Evolutionary conservation across 2,888 invertebrate species (phyloP).

Genomic region (Drosophila testacea): DNA sequence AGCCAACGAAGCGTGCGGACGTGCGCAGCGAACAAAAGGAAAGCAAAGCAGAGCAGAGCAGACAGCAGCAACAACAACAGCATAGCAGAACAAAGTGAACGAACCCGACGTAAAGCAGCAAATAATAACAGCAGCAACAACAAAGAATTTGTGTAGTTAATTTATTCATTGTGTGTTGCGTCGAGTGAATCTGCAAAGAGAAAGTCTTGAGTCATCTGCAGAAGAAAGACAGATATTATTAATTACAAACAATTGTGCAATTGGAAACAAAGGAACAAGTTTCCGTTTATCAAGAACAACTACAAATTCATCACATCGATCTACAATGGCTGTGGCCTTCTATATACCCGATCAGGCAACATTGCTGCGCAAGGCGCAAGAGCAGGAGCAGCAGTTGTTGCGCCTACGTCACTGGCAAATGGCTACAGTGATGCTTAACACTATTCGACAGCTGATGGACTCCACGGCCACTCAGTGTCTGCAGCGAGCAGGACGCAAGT

Average conservation of each 20-base stretch:
- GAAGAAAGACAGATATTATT: conserved; percentile 45
- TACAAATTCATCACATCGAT: conserved; percentile 14
- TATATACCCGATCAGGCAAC: conserved; percentile 83
- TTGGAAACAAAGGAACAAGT: conserved; percentile 56
- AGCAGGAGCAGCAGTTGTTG: conserved; percentile 80
- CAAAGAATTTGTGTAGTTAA: conserved; percentile 67
- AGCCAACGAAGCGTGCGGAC: conserved; percentile 48
- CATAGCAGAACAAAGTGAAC: conserved; percentile 66
- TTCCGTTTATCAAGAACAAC: conserved; percentile 28
- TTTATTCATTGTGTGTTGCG: conserved; percentile 63
- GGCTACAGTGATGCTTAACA: conserved; percentile 73
- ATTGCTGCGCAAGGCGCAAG: conserved; percentile 78
- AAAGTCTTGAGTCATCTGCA: conserved; percentile 72
- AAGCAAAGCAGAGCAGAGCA: conserved; percentile 16
- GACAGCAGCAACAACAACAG: conserved; percentile 9
- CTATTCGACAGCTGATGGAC: conserved; percentile 70
- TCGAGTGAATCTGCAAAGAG: conserved; percentile 59
- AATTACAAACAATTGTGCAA: conserved; percentile 71
- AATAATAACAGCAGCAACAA: conserved; percentile 45
- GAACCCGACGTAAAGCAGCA: conserved; percentile 36
- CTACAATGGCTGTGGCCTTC: conserved; percentile 82
- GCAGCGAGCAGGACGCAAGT: conserved; percentile 59
- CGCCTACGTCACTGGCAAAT: conserved; percentile 79
- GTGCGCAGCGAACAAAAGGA: conserved; percentile 27
- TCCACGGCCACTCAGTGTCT: conserved; percentile 49